Evolutionary conservation across 2,888 invertebrate species (phyloP).

Genomic region (Drosophila kambysellisi): DNA sequence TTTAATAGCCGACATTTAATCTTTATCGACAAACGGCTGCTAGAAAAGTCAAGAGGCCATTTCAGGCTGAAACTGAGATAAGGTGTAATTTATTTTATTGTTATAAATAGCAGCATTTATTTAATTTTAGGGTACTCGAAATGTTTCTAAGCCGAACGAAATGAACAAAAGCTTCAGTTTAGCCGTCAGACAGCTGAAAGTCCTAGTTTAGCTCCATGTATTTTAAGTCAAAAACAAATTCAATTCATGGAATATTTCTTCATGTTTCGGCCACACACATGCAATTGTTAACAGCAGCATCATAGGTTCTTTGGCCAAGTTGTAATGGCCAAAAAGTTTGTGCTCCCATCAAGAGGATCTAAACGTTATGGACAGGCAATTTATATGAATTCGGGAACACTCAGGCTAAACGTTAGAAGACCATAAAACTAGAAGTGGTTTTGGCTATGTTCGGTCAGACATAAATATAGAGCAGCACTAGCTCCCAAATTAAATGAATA

Average conservation of each 20-base stretch:
- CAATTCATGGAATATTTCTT: constrained; percentile 18
- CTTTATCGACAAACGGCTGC: constrained; percentile 65
- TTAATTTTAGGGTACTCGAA: constrained; percentile 33
- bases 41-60: constrained; percentile 33
- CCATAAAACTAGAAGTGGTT: constrained; percentile 68
- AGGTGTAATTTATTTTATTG: constrained; percentile 57
- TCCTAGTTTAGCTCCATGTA: background rate
- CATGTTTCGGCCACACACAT: background rate
- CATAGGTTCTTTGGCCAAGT: constrained; percentile 27
- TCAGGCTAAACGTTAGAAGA: constrained; percentile 44
- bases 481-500: constrained; percentile 67
- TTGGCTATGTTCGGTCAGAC: constrained; percentile 41
- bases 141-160: background rate
- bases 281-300: constrained; percentile 24
- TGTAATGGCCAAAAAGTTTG: constrained; percentile 53
- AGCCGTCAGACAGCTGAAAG: background rate
- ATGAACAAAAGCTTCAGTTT: constrained; percentile 5
- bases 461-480: constrained; percentile 45
- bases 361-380: constrained; percentile 45
- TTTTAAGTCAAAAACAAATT: constrained; percentile 26
- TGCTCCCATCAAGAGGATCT: constrained; percentile 26
- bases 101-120: constrained; percentile 63
- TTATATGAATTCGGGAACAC: constrained; percentile 65
- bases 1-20: constrained; percentile 75
- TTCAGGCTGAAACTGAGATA: constrained; percentile 39